Base-by-base conservation (phyloP, 2,797 vertebrate genomes). In the Botia kubotai region DNA sequence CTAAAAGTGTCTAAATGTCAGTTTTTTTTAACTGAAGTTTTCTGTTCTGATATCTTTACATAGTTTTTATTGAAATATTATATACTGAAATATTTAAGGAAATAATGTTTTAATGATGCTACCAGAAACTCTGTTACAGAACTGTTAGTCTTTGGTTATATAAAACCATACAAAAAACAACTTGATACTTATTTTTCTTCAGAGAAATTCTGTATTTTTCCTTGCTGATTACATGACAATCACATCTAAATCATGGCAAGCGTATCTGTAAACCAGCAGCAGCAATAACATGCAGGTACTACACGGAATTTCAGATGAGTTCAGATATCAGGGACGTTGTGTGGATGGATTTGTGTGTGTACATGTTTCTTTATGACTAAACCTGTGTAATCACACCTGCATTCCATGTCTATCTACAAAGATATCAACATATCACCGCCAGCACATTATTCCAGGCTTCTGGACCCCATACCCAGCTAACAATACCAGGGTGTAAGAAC, bases 291-390 rank as follows among this genome's bases (percentile, higher is more conserved):
- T 80, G 57, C 50, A 29, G 60, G 60, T 73, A 53, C 46, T 39
- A 21, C 52, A 19, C 19, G 52, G 46, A 67, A 14, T 29, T 55
- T 73, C 17, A 57, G 78, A 48, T 77, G 53, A 58, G 52, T 55
- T 73, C 55, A 57, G 52, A 67, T 73, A 58, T 67, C 78, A 48
- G 12, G 60, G 62, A 73, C 13, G n/a, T 67, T 4, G 26, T 67
- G 53, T 57, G 33, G 36, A 73, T 73, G 23, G 52, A 73, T 66
- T 73, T 60, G 21, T 52, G 77, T 23, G 65, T 72, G 57, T 79
- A 5, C 13, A 29, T 63, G 7, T 73, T 29, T 14, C 58, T 46
- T 8, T 63, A 55, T 14, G 63, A 46, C 33, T 84, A 43, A 68
- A 74, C 43, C 58, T 60, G 33, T 66, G 79, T 23, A 26, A 55